These are phyloP conservation scores for Pampusana beccarii DNA, from an alignment of 2,113 vertebrate species.

Conservation along the genomic window DNA sequence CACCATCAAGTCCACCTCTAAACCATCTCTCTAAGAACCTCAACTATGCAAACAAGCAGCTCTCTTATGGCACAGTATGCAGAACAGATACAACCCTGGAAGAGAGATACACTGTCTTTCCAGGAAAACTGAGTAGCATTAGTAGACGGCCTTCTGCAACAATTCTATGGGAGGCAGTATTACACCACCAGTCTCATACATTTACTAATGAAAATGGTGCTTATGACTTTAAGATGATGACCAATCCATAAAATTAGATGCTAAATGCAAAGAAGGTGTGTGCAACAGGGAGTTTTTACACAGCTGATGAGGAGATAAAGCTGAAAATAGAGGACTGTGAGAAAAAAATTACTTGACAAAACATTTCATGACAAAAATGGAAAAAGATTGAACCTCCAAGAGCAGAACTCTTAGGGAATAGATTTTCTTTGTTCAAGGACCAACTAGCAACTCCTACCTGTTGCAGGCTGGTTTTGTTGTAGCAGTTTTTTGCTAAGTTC, in stretches of 20 bases:
- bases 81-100: not conserved
- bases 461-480: not conserved
- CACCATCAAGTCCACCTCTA: too few species aligned
- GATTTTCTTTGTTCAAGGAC: not conserved
- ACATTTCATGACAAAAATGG: not conserved
- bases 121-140: not conserved
- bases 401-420: not conserved
- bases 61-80: not conserved
- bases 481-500: not conserved
- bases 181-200: not conserved
- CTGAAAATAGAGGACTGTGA: not conserved
- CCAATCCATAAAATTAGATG: not conserved
- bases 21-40: too few species aligned
- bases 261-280: not conserved
- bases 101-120: not conserved
- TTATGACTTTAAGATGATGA: not conserved
- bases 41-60: not conserved
- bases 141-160: accelerated
- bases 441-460: not conserved
- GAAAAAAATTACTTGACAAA: not conserved
- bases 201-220: not conserved
- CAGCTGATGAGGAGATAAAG: not conserved
- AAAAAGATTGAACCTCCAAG: not conserved
- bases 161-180: not conserved
- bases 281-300: not conserved